A percentile compares a stretch with the other conserved stretches of the same genome.
Evolutionary conservation across 2,113 vertebrate genomes (phyloP).

Genomic region (Turnix velox): DNA sequence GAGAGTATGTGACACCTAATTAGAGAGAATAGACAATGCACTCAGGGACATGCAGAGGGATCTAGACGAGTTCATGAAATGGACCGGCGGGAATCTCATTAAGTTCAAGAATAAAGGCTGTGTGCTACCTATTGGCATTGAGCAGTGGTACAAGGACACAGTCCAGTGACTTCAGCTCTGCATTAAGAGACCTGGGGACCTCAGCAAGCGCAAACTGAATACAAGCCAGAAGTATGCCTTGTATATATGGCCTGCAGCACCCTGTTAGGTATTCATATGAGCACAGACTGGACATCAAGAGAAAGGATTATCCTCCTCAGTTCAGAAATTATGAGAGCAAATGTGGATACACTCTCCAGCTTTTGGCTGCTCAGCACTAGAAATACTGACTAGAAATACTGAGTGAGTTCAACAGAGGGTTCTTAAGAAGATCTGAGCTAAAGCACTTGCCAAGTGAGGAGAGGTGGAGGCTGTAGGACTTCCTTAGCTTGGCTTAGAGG

Average conservation of each 20-base stretch:
- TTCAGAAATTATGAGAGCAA: neutral
- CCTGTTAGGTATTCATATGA: neutral
- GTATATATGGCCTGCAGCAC: rapidly evolving
- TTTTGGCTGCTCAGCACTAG: neutral
- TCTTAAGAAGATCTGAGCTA: neutral
- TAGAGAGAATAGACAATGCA: neutral
- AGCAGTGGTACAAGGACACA: neutral
- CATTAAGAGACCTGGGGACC: rapidly evolving
- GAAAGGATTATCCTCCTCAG: neutral
- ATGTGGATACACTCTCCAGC: neutral
- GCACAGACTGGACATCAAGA: neutral
- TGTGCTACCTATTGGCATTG: neutral
- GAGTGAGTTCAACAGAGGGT: neutral
- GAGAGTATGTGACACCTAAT: neutral
- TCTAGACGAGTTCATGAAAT: neutral
- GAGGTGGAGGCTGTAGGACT: neutral
- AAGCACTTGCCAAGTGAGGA: neutral
- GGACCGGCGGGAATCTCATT: neutral
- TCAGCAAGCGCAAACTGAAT: neutral
- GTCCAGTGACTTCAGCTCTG: rapidly evolving
- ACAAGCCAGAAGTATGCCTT: neutral
- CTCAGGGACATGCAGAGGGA: neutral
- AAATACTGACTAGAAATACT: neutral
- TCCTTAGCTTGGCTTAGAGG: neutral
- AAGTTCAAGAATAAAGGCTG: neutral